Conservation (phyloP, 2,888 invertebrate genomes). For the Malthinus flaveolus region DNA sequence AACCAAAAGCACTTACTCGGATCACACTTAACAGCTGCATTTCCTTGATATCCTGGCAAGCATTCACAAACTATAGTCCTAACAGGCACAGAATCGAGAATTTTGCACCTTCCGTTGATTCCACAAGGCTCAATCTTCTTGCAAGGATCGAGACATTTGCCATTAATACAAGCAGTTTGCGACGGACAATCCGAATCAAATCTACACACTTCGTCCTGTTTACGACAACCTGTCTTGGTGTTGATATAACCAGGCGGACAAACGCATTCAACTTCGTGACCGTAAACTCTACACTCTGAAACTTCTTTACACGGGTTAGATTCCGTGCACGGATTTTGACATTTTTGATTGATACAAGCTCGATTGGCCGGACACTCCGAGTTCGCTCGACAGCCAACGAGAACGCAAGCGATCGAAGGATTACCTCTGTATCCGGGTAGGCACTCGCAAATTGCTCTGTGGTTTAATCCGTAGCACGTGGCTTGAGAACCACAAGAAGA, state of each 20-base stretch:
- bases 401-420: slow-evolving; percentile 74
- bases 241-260: slow-evolving; percentile 78
- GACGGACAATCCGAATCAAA: slow-evolving; percentile 82
- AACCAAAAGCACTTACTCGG: slow-evolving; percentile 66
- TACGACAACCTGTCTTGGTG: slow-evolving; percentile 63
- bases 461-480: slow-evolving; percentile 77
- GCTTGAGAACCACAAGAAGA: slow-evolving; percentile 77
- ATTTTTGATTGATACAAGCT: slow-evolving; percentile 81
- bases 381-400: slow-evolving; percentile 80
- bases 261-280: slow-evolving; percentile 77
- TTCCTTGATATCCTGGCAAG: slow-evolving; percentile 81
- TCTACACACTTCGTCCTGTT: slow-evolving; percentile 67
- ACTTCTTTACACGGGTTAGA: slow-evolving; percentile 71
- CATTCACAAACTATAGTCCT: slow-evolving; percentile 90
- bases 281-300: slow-evolving; percentile 75
- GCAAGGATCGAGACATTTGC: slow-evolving; percentile 84
- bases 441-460: slow-evolving; percentile 83
- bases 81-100: slow-evolving; percentile 80
- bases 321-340: slow-evolving; percentile 74
- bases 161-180: slow-evolving; percentile 80
- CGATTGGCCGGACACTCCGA: slow-evolving; percentile 79
- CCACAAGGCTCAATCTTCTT: slow-evolving; percentile 78
- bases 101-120: slow-evolving; percentile 75
- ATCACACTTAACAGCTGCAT: slow-evolving; percentile 82
- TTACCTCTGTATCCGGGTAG: slow-evolving; percentile 80